A percentile compares a stretch with the other conserved stretches of the same genome.
Evolutionary conservation across 2,113 vertebrate genomes (phyloP).

Genomic region (Scolopax mira): DNA sequence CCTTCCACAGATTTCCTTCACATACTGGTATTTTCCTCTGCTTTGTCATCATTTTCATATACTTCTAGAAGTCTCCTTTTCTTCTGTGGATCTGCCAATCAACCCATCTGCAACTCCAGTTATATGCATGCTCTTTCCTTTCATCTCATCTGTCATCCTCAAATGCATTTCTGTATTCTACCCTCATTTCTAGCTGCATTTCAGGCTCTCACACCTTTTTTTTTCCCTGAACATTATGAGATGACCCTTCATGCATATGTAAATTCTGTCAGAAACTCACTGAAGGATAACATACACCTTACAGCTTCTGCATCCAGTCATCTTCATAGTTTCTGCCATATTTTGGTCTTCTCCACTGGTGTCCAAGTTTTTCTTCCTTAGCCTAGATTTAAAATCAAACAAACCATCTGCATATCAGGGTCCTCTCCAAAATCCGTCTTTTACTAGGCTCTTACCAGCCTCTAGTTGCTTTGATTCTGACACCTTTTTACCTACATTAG

Average conservation of each 20-base stretch:
- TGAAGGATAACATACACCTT: slow-evolving; percentile 56
- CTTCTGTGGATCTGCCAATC: slow-evolving; percentile 47
- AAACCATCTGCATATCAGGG: slow-evolving; percentile 21
- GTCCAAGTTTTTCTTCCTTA: not conserved
- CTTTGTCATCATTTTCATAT: slow-evolving; percentile 7
- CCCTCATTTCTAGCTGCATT: slow-evolving; percentile 37
- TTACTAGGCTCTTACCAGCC: not conserved
- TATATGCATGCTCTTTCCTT: slow-evolving; percentile 14
- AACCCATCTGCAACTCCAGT: slow-evolving; percentile 29
- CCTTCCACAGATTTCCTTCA: not conserved
- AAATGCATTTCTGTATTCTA: slow-evolving; percentile 19
- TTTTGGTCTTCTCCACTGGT: slow-evolving; percentile 17
- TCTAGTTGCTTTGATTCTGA: slow-evolving; percentile 37
- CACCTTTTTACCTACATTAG: slow-evolving; percentile 60
- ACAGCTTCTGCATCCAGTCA: slow-evolving; percentile 35
- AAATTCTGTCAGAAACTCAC: slow-evolving; percentile 65
- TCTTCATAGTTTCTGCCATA: slow-evolving; percentile 23
- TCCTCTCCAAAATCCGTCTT: not conserved
- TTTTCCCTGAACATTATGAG: slow-evolving; percentile 29
- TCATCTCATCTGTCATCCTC: slow-evolving; percentile 53
- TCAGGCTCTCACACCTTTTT: slow-evolving; percentile 1
- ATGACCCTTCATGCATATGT: slow-evolving; percentile 63
- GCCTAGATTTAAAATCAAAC: not conserved
- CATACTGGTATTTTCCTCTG: not conserved
- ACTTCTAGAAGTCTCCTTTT: slow-evolving; percentile 38